Evolutionary conservation across 2,797 vertebrate genomes (phyloP).

Genomic region (Enoplosus armatus): DNA sequence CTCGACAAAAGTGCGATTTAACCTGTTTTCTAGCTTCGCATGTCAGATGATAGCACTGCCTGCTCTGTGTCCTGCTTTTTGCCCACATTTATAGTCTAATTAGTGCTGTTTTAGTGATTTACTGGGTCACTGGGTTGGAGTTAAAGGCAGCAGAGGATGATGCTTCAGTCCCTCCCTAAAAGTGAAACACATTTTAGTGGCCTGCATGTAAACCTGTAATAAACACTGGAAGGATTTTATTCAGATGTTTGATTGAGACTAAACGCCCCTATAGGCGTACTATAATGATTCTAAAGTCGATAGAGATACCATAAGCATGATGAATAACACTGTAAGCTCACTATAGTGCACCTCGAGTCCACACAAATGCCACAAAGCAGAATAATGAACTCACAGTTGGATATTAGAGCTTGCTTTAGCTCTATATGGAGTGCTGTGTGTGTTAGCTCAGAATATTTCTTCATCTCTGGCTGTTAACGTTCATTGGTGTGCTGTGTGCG

Average conservation of each 20-base stretch:
- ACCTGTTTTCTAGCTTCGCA: not conserved
- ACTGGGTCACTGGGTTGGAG: constrained; percentile 43
- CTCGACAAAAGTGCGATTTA: not conserved
- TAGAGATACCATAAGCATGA: constrained; percentile 20
- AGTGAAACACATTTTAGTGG: constrained; percentile 16
- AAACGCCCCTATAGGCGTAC: not conserved
- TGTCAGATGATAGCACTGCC: no score
- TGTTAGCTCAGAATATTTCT: not conserved
- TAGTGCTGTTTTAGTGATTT: constrained; percentile 34
- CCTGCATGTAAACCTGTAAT: not conserved
- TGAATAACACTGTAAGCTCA: constrained; percentile 29
- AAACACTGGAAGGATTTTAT: not conserved
- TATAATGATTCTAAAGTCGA: constrained; percentile 12
- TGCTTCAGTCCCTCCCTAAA: constrained; percentile 13
- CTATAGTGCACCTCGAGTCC: constrained; percentile 30
- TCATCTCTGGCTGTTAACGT: constrained; percentile 20
- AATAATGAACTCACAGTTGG: constrained; percentile 41
- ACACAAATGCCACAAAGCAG: constrained; percentile 7
- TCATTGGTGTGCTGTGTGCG: constrained; percentile 12
- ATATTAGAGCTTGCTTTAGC: constrained; percentile 11
- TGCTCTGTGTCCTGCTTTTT: not conserved
- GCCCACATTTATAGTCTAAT: not conserved
- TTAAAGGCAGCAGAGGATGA: constrained; percentile 13
- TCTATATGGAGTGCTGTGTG: not conserved
- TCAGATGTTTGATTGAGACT: not conserved